Percentiles rank a stretch among this genome's conserved stretches.
Evolutionary conservation across 2,797 vertebrate species (phyloP).

Genomic region (Fringilla coelebs): DNA sequence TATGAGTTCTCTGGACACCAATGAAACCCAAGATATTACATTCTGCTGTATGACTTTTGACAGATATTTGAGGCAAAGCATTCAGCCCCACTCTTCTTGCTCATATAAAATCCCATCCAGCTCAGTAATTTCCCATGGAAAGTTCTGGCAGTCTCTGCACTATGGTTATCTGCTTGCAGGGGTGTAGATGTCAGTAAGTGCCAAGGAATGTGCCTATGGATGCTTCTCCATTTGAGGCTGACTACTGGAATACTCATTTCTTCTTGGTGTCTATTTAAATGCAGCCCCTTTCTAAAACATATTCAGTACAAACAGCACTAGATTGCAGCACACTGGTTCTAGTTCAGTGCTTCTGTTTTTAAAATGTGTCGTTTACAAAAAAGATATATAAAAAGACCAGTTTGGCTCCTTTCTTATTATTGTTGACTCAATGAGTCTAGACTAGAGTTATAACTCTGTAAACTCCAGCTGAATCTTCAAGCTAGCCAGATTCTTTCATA

Average conservation of each 20-base stretch:
- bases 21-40: background rate
- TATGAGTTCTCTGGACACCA: background rate
- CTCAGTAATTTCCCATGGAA: background rate
- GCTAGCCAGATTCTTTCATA: constrained; percentile 6
- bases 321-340: background rate
- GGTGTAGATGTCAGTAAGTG: background rate
- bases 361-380: background rate
- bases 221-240: background rate
- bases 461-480: constrained; percentile 35
- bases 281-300: background rate
- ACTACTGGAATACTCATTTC: background rate
- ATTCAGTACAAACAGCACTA: background rate
- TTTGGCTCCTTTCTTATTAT: background rate
- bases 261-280: background rate
- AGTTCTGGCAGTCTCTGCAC: background rate
- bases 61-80: background rate
- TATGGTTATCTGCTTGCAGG: background rate
- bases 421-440: constrained; percentile 6
- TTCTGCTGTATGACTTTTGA: background rate
- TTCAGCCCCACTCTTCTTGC: background rate
- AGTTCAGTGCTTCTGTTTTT: background rate
- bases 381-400: background rate
- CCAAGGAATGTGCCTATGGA: background rate
- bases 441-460: constrained; percentile 9
- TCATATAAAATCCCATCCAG: background rate